Conservation (phyloP, 2,888 invertebrate species). For the Idaea aversata region DNA sequence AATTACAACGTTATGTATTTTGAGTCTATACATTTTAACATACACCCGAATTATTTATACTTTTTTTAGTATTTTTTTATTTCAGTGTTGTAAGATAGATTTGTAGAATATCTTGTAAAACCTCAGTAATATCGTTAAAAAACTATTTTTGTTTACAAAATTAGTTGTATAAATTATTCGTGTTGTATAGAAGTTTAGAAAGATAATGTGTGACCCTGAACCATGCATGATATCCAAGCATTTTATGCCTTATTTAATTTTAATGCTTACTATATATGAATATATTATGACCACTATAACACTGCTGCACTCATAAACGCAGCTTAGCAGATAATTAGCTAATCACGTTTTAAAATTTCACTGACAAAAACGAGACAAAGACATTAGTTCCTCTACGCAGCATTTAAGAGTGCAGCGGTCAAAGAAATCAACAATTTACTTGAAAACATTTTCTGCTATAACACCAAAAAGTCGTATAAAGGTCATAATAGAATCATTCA, state of each 20-base stretch:
- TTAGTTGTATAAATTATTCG: background rate
- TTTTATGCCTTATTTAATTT: conserved; percentile 34
- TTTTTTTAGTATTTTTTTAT: background rate
- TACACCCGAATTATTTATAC: too few relatives aligned
- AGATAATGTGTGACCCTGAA: conserved; percentile 46
- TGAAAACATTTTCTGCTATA: background rate
- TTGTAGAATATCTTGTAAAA: background rate
- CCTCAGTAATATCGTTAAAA: background rate
- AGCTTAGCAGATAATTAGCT: background rate
- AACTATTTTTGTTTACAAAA: background rate
- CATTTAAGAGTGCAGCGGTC: too few relatives aligned
- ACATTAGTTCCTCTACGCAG: too few relatives aligned
- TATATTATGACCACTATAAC: conserved; percentile 8
- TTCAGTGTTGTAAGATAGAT: background rate
- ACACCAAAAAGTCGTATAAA: background rate
- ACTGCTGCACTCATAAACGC: background rate
- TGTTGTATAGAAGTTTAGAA: conserved; percentile 4
- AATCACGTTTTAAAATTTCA: background rate
- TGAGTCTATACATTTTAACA: too few relatives aligned
- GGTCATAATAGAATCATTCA: conserved; percentile 5
- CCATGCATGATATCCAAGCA: conserved; percentile 57
- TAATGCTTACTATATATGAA: conserved; percentile 24
- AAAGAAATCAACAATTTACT: too few relatives aligned
- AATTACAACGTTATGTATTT: too few relatives aligned
- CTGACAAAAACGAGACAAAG: background rate